Conservation (phyloP, 2,888 invertebrate genomes). For the Copidosoma aretas region DNA sequence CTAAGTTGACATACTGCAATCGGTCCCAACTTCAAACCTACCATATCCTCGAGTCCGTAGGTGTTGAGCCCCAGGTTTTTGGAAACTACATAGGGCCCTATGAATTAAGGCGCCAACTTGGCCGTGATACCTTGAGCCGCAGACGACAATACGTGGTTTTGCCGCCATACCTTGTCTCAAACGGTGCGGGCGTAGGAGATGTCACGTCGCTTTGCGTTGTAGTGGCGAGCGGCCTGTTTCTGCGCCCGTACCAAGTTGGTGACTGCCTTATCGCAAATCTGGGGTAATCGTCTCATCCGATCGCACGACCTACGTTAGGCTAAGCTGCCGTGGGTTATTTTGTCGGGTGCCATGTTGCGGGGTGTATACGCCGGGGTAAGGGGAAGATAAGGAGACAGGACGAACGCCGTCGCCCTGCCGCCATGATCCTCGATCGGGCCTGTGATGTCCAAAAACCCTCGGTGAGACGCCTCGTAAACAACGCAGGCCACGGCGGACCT, state of each 20-base stretch:
- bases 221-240: constrained; percentile 23
- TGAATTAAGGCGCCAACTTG: constrained; percentile 46
- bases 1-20: too few relatives aligned
- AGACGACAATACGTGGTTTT: constrained; percentile 37
- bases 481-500: too few relatives aligned
- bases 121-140: constrained; percentile 39
- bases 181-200: background rate
- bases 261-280: background rate
- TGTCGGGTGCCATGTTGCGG: too few relatives aligned
- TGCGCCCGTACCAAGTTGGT: background rate
- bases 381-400: too few relatives aligned
- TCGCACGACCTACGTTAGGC: background rate
- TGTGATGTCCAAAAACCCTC: too few relatives aligned
- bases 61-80: constrained; percentile 18
- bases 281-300: background rate
- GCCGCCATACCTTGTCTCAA: constrained; percentile 10
- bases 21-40: background rate
- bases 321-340: too few relatives aligned
- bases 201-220: constrained; percentile 15
- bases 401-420: too few relatives aligned
- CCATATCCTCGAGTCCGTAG: constrained; percentile 32
- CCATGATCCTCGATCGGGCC: too few relatives aligned
- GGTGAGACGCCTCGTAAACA: too few relatives aligned
- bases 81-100: constrained; percentile 39
- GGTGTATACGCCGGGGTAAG: too few relatives aligned